Percentiles rank a stretch among this genome's conserved stretches.
These are phyloP conservation scores for Myotis myotis DNA, from an alignment of 2,797 vertebrate species.

Conservation along the genomic window DNA sequence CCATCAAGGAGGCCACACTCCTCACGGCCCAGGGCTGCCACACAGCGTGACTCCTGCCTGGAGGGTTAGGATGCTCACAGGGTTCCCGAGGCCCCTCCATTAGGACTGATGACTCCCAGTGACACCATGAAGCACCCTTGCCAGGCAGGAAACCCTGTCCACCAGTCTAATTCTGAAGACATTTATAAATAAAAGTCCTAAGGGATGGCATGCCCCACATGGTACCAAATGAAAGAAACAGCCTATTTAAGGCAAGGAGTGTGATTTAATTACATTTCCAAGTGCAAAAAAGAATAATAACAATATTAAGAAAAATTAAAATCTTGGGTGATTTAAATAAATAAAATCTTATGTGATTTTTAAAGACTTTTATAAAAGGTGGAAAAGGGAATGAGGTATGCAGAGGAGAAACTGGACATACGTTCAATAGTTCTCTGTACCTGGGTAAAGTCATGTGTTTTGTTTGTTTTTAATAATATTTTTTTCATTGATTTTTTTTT, in stretches of 20 bases:
- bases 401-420: neutral
- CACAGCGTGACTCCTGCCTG: neutral
- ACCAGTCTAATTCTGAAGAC: neutral
- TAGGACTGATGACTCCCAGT: neutral
- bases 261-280: neutral
- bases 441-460: neutral
- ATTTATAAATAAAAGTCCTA: neutral
- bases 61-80: neutral
- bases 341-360: neutral
- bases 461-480: no score
- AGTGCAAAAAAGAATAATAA: neutral
- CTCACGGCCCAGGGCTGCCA: neutral
- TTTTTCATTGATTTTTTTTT: no score
- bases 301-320: neutral
- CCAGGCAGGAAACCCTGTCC: neutral
- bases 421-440: neutral
- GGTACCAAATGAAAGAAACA: neutral
- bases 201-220: rapidly evolving
- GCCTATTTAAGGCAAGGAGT: neutral
- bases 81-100: neutral
- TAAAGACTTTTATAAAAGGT: neutral
- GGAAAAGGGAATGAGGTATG: neutral
- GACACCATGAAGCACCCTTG: neutral
- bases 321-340: neutral
- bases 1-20: rapidly evolving